Conservation (phyloP, 2,888 invertebrate species). For the Scaeva pyrastri region DNA sequence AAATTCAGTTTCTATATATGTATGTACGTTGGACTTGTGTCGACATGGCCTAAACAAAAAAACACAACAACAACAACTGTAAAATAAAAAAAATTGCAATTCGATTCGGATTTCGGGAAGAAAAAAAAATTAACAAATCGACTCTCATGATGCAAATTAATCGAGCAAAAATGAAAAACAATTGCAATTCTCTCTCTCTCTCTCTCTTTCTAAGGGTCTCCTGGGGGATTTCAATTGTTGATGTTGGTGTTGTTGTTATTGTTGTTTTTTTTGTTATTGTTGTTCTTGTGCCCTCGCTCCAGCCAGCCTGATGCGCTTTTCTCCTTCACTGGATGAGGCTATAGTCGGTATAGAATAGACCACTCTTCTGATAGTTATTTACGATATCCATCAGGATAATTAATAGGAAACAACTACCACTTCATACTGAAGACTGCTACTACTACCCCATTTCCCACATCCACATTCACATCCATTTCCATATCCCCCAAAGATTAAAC, state of each 20-base stretch:
- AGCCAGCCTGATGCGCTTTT: not conserved
- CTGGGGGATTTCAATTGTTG: not conserved
- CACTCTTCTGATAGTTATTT: slow-evolving; percentile 67
- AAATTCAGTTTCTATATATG: not conserved
- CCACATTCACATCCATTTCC: too few relatives aligned
- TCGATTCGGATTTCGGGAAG: not conserved
- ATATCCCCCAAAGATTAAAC: slow-evolving; percentile 16
- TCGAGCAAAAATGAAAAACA: slow-evolving; percentile 75
- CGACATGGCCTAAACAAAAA: not conserved
- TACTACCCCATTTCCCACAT: not conserved
- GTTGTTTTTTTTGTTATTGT: not conserved
- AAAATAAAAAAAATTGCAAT: not conserved
- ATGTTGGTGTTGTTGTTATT: too few relatives aligned
- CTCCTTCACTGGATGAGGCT: not conserved
- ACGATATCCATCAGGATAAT: slow-evolving; percentile 73
- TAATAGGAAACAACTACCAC: slow-evolving; percentile 57
- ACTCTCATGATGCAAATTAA: slow-evolving; percentile 67
- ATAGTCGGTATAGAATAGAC: not conserved
- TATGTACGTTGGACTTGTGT: not conserved
- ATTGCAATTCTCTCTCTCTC: slow-evolving; percentile 42
- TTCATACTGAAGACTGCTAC: slow-evolving; percentile 15
- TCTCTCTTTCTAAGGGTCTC: slow-evolving; percentile 37
- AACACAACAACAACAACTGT: not conserved
- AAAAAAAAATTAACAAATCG: slow-evolving; percentile 48
- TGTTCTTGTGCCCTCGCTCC: slow-evolving; percentile 6